Conservation (phyloP, 37 sponge, comb jelly and placozoan species). For the Spongia lamella region DNA sequence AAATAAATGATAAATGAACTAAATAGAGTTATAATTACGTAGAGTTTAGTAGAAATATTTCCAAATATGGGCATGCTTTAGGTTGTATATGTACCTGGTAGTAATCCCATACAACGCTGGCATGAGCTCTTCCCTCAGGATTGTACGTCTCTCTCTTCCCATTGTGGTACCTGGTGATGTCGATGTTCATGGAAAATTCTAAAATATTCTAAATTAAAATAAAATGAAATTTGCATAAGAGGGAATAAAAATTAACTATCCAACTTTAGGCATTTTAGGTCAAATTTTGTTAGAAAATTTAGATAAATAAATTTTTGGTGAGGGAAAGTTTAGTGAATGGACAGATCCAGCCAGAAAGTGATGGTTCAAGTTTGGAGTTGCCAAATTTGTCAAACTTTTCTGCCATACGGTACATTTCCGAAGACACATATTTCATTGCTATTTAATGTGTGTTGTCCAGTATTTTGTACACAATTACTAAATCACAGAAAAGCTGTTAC, state of each 20-base stretch:
- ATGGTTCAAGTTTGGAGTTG: no score
- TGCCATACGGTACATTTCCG: no score
- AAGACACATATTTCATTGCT: no score
- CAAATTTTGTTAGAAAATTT: no score
- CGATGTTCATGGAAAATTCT: conserved; percentile 81
- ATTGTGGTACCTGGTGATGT: conserved; percentile 81
- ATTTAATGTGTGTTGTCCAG: no score
- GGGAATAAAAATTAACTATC: background rate
- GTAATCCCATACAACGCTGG: conserved; percentile 76
- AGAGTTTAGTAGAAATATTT: background rate
- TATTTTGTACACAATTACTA: background rate
- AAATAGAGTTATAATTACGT: conserved; percentile 1
- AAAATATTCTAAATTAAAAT: conserved; percentile 53
- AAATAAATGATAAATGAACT: background rate
- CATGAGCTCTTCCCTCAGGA: conserved; percentile 75
- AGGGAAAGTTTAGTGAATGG: no score
- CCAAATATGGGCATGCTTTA: background rate
- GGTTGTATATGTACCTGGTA: conserved; percentile 52
- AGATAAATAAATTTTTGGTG: no score
- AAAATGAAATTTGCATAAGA: background rate
- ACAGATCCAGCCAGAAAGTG: no score
- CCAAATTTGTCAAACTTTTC: no score
- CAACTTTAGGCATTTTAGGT: no score
- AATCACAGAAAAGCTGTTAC: conserved; percentile 31
- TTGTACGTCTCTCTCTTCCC: conserved; percentile 84